Base-by-base conservation (phyloP, 2,113 vertebrate genomes). In the Piliocolobus tephrosceles region DNA sequence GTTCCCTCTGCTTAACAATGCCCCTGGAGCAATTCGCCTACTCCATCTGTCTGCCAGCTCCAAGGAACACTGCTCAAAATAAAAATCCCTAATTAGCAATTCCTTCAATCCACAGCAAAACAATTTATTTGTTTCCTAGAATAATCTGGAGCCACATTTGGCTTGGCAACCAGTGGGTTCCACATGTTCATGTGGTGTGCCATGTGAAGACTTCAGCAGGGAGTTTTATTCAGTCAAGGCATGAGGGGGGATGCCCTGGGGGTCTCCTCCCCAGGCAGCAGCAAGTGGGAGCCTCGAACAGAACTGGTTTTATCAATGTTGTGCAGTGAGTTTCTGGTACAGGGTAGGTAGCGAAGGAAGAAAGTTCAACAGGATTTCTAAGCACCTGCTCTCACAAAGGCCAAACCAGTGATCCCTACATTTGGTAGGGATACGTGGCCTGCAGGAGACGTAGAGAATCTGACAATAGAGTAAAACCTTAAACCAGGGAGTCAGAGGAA, bases 81-180 rank as follows among this genome's bases (percentile, higher is more conserved):
- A 98, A 98, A 97, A 97, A 96, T 96, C 82, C 78, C 50, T 96
- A 97, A 97, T 98, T 97, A 98, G 97, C 94, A 90, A 97, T 95
- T 96, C 82, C 85, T 96, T 96, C 96, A 97, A 96, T 97, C 96
- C 97, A 97, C 82, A 97, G 97, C 91, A 97, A 97, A 98, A 97
- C 97, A 98, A 96, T 90, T 87, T 97, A 96, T 98, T 98, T 98
- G 95, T 98, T 97, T 97, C 98, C 98, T 84, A 97, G 97, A 98
- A 97, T 98, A 98, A 97, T 97, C 96, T 70, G 91, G 81, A 98
- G 85, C 95, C 91, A 80, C 72, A 96, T 97, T 97, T 91, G 52
- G 90, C 95, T 96, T 96, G 97, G 90, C 91, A 98, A 87, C 91
- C 91, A 68, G 93, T 94, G 82, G 80, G 86, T 66, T 50, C 91